Base-by-base conservation (phyloP, 1,140 invertebrate species). In the Colletes latitarsis region DNA sequence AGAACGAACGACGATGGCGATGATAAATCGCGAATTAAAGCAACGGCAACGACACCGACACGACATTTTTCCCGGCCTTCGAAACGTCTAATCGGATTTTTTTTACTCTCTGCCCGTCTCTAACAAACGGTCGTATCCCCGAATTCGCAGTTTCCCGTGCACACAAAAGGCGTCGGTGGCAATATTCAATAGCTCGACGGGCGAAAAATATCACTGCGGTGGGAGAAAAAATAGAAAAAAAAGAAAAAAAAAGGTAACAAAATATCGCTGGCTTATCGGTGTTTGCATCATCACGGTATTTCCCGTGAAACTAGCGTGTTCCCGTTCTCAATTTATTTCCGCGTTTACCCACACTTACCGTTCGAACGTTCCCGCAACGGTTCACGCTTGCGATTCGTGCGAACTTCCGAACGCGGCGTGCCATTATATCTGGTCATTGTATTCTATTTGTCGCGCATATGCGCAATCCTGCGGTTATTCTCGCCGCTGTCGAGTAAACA, bases 101-200 rank as follows among this genome's bases (percentile, higher is more conserved):
- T 49, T 6, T 67, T 21, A 3, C 41, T 30, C 9, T 6, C 4
- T 6, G 6, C 17, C 3, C 49, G 49, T 39, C 49, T 2, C 58
- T 19, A 52, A 63, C 58, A 52, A 74, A 74, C 30, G 17, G 17
- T 10, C 58, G 4, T 52, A 9, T 12, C 6, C 5, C 46, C 21
- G 46, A 63, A 63, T 4, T 39, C 19, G 63, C 41, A 15, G 62
- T 46, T 30, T 19, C 41, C n/a, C 6, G 41, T 17, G 19, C 30
- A 55, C 72, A 21, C 21, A 19, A 12, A 57, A 19, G 6, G 8
- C 6, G 19, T 2, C 19, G 30, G 4, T 19, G 63, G 10, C 46
- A 30, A 68, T 74, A 74, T 74, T 74, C 52, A 15, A 67, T 67
- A 49, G n/a, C 19, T 76, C 9, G 14, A 0, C 39, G 15, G 6